Conservation (phyloP, 2,797 vertebrate species). For the Characodon lateralis region DNA sequence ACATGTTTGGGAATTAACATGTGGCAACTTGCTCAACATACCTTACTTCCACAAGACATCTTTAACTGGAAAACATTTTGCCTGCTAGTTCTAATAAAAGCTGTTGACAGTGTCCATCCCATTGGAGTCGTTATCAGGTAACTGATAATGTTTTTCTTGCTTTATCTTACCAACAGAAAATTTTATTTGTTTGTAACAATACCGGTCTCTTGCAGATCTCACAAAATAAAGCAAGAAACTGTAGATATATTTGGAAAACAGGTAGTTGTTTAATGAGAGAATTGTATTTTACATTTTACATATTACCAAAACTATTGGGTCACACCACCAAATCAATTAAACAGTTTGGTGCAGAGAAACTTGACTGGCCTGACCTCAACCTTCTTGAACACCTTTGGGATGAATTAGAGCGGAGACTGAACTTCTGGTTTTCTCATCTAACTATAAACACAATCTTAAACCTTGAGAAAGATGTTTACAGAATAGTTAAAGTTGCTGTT, state of each 20-base stretch:
- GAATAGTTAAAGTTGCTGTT: no score
- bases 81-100: neutral
- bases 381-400: no score
- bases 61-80: constrained; percentile 9
- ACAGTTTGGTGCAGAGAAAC: no score
- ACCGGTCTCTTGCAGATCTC: neutral
- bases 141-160: neutral
- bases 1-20: constrained; percentile 4
- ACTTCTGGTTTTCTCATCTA: no score
- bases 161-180: neutral
- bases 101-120: constrained; percentile 3
- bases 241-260: no score
- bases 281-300: neutral
- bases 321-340: no score
- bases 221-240: no score
- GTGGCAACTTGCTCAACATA: constrained; percentile 29
- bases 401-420: no score
- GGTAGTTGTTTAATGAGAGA: neutral
- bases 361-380: no score
- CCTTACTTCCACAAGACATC: constrained; percentile 6
- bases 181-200: neutral
- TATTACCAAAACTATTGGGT: no score
- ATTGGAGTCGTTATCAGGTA: neutral
- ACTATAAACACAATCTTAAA: no score
- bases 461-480: no score